These are phyloP conservation scores for Danaus melanippus DNA, from an alignment of 1,140 invertebrate species.

Conservation along the genomic window DNA sequence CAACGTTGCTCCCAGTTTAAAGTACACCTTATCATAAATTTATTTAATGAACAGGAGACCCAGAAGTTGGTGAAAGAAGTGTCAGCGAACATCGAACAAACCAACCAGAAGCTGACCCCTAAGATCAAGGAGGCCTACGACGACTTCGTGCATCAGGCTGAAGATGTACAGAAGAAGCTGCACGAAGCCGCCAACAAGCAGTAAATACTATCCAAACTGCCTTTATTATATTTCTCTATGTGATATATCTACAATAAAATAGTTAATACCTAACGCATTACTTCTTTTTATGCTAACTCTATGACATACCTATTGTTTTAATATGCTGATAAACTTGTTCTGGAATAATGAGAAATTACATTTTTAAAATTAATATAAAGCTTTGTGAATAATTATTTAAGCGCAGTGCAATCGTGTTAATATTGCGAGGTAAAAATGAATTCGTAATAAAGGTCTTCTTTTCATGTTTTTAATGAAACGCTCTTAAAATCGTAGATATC, in stretches of 20 bases:
- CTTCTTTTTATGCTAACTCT: no score
- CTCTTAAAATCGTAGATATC: no score
- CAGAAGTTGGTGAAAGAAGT: conserved; percentile 56
- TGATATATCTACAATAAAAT: conserved; percentile 14
- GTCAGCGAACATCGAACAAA: conserved; percentile 40
- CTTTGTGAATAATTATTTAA: no score
- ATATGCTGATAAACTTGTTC: not conserved
- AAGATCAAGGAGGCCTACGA: conserved; percentile 60
- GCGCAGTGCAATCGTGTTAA: no score
- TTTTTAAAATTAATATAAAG: not conserved
- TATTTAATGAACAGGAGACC: conserved; percentile 25
- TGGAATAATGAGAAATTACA: not conserved
- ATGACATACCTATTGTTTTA: no score
- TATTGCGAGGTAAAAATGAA: no score
- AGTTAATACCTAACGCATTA: not conserved
- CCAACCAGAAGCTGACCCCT: conserved; percentile 55
- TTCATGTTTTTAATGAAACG: no score
- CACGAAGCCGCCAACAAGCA: conserved; percentile 60
- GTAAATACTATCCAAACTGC: conserved; percentile 13
- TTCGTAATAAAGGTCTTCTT: no score
- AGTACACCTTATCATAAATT: no score
- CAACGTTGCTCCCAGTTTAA: no score
- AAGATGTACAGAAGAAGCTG: conserved; percentile 54
- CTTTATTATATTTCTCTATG: conserved; percentile 8
- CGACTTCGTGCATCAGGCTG: conserved; percentile 51